These are phyloP conservation scores for Clivina fossor DNA, from an alignment of 2,888 invertebrate genomes.

Conservation along the genomic window DNA sequence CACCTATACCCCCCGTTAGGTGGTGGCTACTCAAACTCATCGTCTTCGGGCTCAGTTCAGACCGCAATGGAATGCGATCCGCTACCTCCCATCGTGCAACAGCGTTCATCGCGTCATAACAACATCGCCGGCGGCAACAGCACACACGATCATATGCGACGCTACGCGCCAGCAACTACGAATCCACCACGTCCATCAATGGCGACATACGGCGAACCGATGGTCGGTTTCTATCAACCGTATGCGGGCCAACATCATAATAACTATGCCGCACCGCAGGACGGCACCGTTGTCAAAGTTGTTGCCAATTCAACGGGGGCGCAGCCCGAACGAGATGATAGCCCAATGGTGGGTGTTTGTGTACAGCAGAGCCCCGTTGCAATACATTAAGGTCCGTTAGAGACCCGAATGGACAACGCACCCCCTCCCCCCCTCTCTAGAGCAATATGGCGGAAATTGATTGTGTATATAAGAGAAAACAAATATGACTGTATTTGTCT, in stretches of 20 bases:
- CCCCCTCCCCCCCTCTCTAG: conserved; percentile 6
- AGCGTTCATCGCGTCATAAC: conserved; percentile 38
- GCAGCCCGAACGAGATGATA: conserved; percentile 64
- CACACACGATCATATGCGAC: conserved; percentile 46
- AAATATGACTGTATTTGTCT: not conserved
- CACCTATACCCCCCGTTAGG: conserved; percentile 45
- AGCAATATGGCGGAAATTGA: too few relatives aligned
- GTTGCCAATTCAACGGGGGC: conserved; percentile 47
- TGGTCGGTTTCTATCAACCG: conserved; percentile 50
- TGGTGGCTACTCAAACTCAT: conserved; percentile 40
- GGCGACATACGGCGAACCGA: conserved; percentile 49
- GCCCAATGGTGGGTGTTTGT: conserved; percentile 86
- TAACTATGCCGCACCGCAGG: conserved; percentile 38
- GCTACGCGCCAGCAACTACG: conserved; percentile 33
- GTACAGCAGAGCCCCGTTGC: conserved; percentile 92
- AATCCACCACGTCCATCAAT: not conserved
- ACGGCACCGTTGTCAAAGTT: conserved; percentile 49
- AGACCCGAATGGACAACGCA: too few relatives aligned
- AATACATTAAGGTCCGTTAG: conserved; percentile 68
- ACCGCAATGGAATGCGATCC: conserved; percentile 80
- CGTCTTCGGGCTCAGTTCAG: conserved; percentile 45
- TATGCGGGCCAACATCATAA: conserved; percentile 49
- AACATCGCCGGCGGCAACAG: too few relatives aligned
- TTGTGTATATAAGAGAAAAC: not conserved
- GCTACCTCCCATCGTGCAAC: conserved; percentile 55